Percentiles rank a stretch among this genome's conserved stretches.
These are phyloP conservation scores for Eupeodes corollae DNA, from an alignment of 1,140 invertebrate genomes.

Conservation along the genomic window DNA sequence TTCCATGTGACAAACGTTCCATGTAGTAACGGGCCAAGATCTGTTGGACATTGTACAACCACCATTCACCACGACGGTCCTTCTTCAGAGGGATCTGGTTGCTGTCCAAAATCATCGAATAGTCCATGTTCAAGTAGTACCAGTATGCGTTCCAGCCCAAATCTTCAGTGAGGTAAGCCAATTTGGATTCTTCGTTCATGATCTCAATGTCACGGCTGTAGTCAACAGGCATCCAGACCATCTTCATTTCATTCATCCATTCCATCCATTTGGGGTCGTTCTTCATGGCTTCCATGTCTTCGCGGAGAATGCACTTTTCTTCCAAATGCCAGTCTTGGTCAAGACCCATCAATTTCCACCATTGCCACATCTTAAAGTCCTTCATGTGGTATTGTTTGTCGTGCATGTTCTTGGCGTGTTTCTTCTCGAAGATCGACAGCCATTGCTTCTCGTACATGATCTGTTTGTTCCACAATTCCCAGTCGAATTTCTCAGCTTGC, in stretches of 20 bases:
- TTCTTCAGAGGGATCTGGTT: constrained; percentile 42
- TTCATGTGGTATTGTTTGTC: constrained; percentile 22
- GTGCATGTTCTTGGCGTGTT: constrained; percentile 30
- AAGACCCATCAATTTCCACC: constrained; percentile 35
- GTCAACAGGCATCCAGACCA: constrained; percentile 29
- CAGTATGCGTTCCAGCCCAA: constrained; percentile 56
- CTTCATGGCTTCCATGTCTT: constrained; percentile 24
- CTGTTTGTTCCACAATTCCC: constrained; percentile 27
- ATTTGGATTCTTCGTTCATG: constrained; percentile 45
- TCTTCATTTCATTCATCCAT: constrained; percentile 24
- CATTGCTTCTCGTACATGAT: constrained; percentile 39
- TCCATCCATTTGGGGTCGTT: constrained; percentile 21
- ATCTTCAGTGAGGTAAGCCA: constrained; percentile 64
- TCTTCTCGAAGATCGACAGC: constrained; percentile 50
- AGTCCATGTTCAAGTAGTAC: constrained; percentile 52
- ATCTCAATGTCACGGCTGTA: constrained; percentile 43
- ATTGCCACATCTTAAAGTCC: constrained; percentile 34
- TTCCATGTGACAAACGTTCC: constrained; percentile 50
- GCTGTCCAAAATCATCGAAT: constrained; percentile 52
- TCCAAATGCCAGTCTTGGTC: constrained; percentile 24
- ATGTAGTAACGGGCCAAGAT: constrained; percentile 52
- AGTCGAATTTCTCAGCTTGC: constrained; percentile 40
- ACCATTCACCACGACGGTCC: constrained; percentile 48
- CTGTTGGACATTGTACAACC: constrained; percentile 47
- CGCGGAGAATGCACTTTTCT: constrained; percentile 27